These are phyloP conservation scores for Lottia gigantea DNA, from an alignment of 2,888 invertebrate genomes.

Conservation along the genomic window DNA sequence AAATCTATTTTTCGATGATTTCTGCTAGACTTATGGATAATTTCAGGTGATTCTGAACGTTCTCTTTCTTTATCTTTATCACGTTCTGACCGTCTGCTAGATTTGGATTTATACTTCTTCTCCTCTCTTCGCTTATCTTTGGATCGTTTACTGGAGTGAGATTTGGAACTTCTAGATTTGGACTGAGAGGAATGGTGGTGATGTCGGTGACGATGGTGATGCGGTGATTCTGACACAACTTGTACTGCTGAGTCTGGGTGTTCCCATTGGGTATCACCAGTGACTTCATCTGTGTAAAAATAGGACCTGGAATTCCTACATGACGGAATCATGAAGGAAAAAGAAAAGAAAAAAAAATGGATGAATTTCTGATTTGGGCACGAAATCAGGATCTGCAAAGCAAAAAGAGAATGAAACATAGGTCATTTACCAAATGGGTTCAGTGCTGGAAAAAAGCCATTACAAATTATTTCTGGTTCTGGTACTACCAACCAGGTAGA, in stretches of 20 bases:
- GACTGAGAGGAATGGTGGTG: conserved; percentile 36
- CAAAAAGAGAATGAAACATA: not conserved
- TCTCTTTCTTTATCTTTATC: not conserved
- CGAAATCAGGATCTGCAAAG: conserved; percentile 3
- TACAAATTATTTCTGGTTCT: not conserved
- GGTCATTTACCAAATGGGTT: not conserved
- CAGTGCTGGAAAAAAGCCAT: too few relatives aligned
- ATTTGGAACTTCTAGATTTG: conserved; percentile 30
- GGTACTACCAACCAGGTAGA: not conserved
- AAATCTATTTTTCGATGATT: not conserved
- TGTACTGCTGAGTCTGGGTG: conserved; percentile 61
- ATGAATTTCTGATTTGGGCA: conserved; percentile 16
- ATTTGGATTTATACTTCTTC: not conserved
- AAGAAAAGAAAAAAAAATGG: conserved; percentile 33
- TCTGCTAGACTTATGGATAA: not conserved
- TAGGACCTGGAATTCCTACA: conserved; percentile 77
- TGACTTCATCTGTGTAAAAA: conserved; percentile 75
- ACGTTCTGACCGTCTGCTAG: not conserved
- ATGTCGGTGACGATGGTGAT: conserved; percentile 39
- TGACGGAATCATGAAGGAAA: conserved; percentile 37
- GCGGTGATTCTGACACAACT: conserved; percentile 23
- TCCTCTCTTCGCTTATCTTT: conserved; percentile 1
- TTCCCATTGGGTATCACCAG: conserved; percentile 76
- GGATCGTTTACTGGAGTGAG: conserved; percentile 1
- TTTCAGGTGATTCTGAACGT: not conserved